A percentile compares a stretch with the other conserved stretches of the same genome.
phyloP scores from a whole-genome alignment of 2,113 vertebrate species.

The Plecotus auritus region DNA sequence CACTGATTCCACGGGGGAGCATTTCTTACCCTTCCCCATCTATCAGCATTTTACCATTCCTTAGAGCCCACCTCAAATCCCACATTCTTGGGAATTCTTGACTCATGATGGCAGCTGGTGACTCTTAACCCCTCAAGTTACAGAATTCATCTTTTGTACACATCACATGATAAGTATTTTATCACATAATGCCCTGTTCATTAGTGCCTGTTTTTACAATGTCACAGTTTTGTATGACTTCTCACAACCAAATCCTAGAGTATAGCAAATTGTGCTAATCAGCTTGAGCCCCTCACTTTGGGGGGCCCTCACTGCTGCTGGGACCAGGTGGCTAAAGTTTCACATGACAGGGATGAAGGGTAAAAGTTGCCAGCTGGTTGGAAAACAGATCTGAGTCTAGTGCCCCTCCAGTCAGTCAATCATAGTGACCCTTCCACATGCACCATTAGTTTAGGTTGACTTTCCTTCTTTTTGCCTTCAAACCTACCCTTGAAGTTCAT shows the following conservation, averaged over 20 bases:
- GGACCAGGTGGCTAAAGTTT: conserved; percentile 39
- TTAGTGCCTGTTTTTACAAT: background rate
- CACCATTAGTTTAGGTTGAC: background rate
- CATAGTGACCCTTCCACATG: background rate
- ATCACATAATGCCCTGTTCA: background rate
- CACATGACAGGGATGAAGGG: background rate
- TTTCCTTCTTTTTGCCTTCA: background rate
- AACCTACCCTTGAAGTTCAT: background rate
- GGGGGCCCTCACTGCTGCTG: background rate
- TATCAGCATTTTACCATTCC: conserved; percentile 22
- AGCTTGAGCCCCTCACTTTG: conserved; percentile 27
- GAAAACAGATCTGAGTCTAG: background rate
- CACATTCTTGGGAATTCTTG: conserved; percentile 4
- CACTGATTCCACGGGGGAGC: background rate
- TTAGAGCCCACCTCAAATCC: background rate
- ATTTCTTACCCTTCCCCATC: background rate
- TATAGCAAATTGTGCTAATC: conserved; percentile 59
- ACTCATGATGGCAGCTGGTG: background rate
- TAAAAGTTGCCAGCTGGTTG: background rate
- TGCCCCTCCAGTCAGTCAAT: too few species aligned
- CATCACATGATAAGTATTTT: background rate
- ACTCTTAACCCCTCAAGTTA: background rate
- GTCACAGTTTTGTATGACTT: conserved; percentile 27
- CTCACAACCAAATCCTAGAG: conserved; percentile 26
- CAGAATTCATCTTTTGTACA: background rate